phyloP scores from a whole-genome alignment of 2,888 invertebrate genomes.

The Mesorhabditis belari region DNA sequence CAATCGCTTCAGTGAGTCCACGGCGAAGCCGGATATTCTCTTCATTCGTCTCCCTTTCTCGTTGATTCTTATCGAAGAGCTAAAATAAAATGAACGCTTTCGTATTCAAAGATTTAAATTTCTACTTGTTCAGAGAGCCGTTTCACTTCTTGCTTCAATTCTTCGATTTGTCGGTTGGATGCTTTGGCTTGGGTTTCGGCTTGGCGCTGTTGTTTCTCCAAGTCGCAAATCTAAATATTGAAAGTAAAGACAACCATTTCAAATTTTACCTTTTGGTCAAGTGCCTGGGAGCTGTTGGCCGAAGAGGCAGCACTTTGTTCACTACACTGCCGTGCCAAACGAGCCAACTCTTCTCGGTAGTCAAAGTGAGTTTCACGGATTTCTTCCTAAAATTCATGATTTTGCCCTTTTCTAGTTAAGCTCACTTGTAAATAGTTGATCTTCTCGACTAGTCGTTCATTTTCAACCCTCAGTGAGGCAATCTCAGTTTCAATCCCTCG shows the following conservation, averaged over 20 bases:
- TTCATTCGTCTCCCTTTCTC: neutral
- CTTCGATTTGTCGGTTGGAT: neutral
- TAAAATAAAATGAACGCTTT: neutral
- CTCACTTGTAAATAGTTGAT: slow-evolving; percentile 15
- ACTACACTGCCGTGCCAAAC: slow-evolving; percentile 11
- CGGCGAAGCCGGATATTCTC: neutral
- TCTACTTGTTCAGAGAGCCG: no score
- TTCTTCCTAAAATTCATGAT: slow-evolving; percentile 29
- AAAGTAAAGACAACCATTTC: neutral
- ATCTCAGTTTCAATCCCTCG: no score
- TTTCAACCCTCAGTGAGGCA: slow-evolving; percentile 14
- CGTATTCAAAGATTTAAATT: neutral
- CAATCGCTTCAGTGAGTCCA: neutral
- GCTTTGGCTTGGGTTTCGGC: neutral
- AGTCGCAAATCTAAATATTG: neutral
- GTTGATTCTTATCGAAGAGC: neutral
- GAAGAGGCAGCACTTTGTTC: neutral
- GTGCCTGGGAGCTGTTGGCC: neutral
- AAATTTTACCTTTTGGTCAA: neutral
- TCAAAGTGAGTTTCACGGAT: slow-evolving; percentile 29
- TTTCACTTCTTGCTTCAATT: neutral
- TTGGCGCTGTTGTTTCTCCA: neutral
- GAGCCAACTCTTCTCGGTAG: slow-evolving; percentile 22
- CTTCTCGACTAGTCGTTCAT: slow-evolving; percentile 9
- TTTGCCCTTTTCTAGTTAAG: no score